A percentile compares a stretch with the other conserved stretches of the same genome.
phyloP scores from a whole-genome alignment of 2,888 invertebrate species.

The Conomelus anceps region DNA sequence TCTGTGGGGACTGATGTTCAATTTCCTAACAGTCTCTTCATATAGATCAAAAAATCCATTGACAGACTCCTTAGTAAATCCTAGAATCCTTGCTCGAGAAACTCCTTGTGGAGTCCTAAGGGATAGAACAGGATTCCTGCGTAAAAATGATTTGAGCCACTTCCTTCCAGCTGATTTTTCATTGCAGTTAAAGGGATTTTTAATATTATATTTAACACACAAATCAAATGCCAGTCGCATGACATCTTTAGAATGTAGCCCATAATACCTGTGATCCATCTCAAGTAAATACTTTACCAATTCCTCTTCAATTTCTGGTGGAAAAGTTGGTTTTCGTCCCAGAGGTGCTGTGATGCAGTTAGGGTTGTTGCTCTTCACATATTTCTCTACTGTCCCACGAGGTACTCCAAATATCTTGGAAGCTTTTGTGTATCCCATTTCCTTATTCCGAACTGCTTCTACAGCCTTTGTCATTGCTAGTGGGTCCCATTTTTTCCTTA shows the following conservation, averaged over 20 bases:
- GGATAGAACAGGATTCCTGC: slow-evolving; percentile 23
- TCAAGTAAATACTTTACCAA: slow-evolving; percentile 13
- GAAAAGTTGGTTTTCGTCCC: slow-evolving; percentile 12
- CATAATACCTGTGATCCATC: slow-evolving; percentile 20
- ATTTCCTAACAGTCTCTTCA: slow-evolving; percentile 28
- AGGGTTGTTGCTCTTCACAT: not conserved
- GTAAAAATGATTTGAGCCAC: slow-evolving; percentile 20
- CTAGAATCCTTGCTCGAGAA: slow-evolving; percentile 22
- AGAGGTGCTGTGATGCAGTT: not conserved
- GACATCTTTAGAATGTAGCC: slow-evolving; percentile 13
- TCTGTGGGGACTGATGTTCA: slow-evolving; percentile 32
- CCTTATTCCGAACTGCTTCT: slow-evolving; percentile 6
- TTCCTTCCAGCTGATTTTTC: slow-evolving; percentile 5
- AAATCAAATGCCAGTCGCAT: not conserved
- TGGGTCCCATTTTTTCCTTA: slow-evolving; percentile 11
- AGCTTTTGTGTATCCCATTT: slow-evolving; percentile 16
- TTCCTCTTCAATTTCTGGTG: slow-evolving; percentile 14
- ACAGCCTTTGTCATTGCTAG: slow-evolving; percentile 15
- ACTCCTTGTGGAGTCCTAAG: slow-evolving; percentile 23
- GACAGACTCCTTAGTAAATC: slow-evolving; percentile 24
- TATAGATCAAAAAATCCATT: slow-evolving; percentile 23
- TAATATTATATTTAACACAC: slow-evolving; percentile 7
- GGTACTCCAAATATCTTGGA: slow-evolving; percentile 14
- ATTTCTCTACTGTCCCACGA: slow-evolving; percentile 3
- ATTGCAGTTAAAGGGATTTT: not conserved